These are phyloP conservation scores for Ectropis grisescens DNA, from an alignment of 1,140 invertebrate genomes.

Conservation along the genomic window DNA sequence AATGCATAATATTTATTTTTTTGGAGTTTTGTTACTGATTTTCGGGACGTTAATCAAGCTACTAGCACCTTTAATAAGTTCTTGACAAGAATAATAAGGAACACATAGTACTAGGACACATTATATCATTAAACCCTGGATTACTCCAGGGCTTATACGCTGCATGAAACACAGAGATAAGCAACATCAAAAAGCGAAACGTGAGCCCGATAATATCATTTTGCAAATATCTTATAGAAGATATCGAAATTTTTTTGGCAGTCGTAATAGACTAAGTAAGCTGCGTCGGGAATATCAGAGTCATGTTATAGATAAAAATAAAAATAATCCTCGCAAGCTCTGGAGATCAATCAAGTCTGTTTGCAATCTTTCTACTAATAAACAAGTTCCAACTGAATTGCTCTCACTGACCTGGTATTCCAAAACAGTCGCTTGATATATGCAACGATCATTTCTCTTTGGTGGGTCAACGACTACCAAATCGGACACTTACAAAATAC, in stretches of 20 bases:
- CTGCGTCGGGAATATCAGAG: conserved; percentile 10
- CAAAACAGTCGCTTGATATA: not conserved
- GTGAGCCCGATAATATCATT: conserved; percentile 4
- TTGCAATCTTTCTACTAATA: conserved; percentile 8
- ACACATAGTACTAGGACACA: conserved; percentile 2
- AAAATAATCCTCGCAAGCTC: conserved; percentile 11
- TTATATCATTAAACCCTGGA: conserved; percentile 12
- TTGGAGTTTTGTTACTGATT: not conserved
- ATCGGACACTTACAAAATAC: conserved; percentile 4
- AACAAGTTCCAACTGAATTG: not conserved
- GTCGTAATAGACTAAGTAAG: conserved; percentile 12
- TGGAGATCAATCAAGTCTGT: conserved; percentile 15
- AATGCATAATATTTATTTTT: too few relatives aligned
- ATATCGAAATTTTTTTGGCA: conserved; percentile 15
- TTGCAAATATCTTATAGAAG: conserved; percentile 6
- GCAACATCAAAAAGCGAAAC: conserved; percentile 3
- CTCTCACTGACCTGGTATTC: too few relatives aligned
- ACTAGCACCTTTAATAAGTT: not conserved
- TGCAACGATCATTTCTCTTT: conserved; percentile 10
- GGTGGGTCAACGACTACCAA: conserved; percentile 10
- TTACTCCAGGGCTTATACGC: conserved; percentile 10
- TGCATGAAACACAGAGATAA: conserved; percentile 11
- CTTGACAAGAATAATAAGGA: not conserved
- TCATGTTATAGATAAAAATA: conserved; percentile 1
- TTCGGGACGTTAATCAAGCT: not conserved